Percentiles rank a stretch among this genome's conserved stretches.
phyloP scores from a whole-genome alignment of 2,888 invertebrate species.

The Seira musarum region DNA sequence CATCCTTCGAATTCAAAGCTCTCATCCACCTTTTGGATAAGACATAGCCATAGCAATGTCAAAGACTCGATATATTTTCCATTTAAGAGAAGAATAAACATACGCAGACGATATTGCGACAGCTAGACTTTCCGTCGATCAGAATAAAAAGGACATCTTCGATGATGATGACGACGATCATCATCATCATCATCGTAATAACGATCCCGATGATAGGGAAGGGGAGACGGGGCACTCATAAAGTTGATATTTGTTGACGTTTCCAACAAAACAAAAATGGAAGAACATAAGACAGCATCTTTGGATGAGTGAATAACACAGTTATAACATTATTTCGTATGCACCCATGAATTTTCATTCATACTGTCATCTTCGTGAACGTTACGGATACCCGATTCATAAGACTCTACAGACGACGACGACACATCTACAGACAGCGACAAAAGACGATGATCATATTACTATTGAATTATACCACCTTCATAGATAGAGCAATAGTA shows the following conservation, averaged over 20 bases:
- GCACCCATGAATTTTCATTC: constrained; percentile 13
- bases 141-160: constrained; percentile 9
- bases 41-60: too few relatives aligned
- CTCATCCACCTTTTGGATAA: too few relatives aligned
- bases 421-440: background rate
- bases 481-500: background rate
- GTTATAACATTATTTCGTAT: constrained; percentile 10
- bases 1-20: too few relatives aligned
- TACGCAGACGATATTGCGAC: constrained; percentile 41
- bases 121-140: constrained; percentile 11
- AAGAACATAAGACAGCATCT: background rate
- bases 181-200: too few relatives aligned
- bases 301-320: constrained; percentile 3
- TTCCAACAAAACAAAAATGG: background rate
- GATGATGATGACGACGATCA: constrained; percentile 3
- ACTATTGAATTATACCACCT: constrained; percentile 16
- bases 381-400: background rate
- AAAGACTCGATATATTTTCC: too few relatives aligned
- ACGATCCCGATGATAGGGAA: background rate
- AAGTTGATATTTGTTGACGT: constrained; percentile 33
- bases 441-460: background rate
- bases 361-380: background rate
- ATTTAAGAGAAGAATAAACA: constrained; percentile 13
- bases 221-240: constrained; percentile 39
- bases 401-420: background rate